These are phyloP conservation scores for Tenthredo livida DNA, from an alignment of 2,888 invertebrate genomes.

Conservation along the genomic window DNA sequence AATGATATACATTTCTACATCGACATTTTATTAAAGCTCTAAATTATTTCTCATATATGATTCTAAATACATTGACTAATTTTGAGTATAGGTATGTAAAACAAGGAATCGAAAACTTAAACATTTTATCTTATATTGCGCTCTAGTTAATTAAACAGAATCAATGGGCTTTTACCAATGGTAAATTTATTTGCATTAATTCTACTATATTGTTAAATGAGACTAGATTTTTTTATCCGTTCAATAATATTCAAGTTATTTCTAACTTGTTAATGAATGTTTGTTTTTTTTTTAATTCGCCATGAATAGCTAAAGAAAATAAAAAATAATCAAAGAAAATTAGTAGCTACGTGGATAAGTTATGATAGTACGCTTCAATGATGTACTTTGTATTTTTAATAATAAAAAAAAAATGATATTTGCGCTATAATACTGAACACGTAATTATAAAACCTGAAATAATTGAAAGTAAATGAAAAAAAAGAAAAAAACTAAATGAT, in stretches of 20 bases:
- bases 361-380: constrained; percentile 61
- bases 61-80: constrained; percentile 54
- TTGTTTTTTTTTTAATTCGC: constrained; percentile 6
- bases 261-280: neutral
- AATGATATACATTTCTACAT: constrained; percentile 47
- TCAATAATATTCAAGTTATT: neutral
- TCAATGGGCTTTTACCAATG: constrained; percentile 28
- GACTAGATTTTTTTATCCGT: constrained; percentile 35
- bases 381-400: constrained; percentile 65
- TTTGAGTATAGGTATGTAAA: no score
- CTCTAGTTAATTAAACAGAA: neutral
- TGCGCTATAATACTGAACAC: constrained; percentile 21
- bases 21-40: constrained; percentile 43
- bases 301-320: constrained; percentile 49
- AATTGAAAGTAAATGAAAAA: constrained; percentile 48
- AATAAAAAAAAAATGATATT: constrained; percentile 63
- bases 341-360: constrained; percentile 58
- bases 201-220: constrained; percentile 27
- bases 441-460: constrained; percentile 3
- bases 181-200: constrained; percentile 31
- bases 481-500: neutral
- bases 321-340: constrained; percentile 51
- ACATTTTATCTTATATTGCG: neutral
- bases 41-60: constrained; percentile 56
- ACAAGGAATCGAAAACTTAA: constrained; percentile 6